Conservation (phyloP, 2,888 invertebrate genomes). For the Drosophila anomalata region DNA sequence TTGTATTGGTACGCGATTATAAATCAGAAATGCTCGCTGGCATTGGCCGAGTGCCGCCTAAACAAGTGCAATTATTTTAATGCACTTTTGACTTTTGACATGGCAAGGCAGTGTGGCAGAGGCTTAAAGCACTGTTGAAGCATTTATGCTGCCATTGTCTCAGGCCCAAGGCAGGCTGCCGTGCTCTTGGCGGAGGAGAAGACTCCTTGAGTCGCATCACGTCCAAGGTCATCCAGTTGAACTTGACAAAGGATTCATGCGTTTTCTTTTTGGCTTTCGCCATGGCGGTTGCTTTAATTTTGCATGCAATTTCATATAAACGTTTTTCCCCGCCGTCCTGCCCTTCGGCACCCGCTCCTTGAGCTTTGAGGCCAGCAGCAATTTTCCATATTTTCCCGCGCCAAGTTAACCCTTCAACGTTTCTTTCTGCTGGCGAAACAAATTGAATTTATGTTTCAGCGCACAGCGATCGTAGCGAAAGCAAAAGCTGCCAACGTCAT, state of each 20-base stretch:
- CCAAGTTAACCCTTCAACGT: constrained; percentile 24
- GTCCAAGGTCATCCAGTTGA: constrained; percentile 65
- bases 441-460: constrained; percentile 55
- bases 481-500: constrained; percentile 51
- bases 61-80: constrained; percentile 83
- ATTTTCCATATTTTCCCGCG: constrained; percentile 53
- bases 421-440: constrained; percentile 25
- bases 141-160: constrained; percentile 72
- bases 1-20: constrained; percentile 21
- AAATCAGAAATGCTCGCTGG: constrained; percentile 47
- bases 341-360: constrained; percentile 9
- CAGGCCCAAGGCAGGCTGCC: constrained; percentile 3
- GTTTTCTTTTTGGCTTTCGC: constrained; percentile 14
- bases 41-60: constrained; percentile 54
- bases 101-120: constrained; percentile 21
- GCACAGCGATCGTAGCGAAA: constrained; percentile 15
- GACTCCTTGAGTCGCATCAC: constrained; percentile 35
- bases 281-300: constrained; percentile 40
- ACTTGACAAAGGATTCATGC: constrained; percentile 55
- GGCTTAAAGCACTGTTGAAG: constrained; percentile 67
- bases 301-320: constrained; percentile 50
- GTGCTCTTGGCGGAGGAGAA: constrained; percentile 30
- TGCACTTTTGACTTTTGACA: constrained; percentile 81
- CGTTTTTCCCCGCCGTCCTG: constrained; percentile 14
- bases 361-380: constrained; percentile 24